phyloP scores from a whole-genome alignment of 1,140 invertebrate genomes.

The Cyphomyrmex costatus region DNA sequence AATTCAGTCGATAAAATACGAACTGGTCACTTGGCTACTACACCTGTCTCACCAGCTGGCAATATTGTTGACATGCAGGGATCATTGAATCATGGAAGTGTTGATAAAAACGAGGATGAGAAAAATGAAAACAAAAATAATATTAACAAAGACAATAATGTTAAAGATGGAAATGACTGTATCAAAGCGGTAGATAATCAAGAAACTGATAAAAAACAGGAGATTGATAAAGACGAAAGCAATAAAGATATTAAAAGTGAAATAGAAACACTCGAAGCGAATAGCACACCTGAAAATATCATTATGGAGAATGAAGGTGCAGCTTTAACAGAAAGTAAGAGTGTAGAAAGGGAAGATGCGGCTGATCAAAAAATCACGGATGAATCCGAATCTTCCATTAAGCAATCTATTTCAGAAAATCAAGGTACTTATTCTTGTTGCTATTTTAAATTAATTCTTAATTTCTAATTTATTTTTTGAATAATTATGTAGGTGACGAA shows the following conservation, averaged over 20 bases:
- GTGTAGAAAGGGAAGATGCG: conserved; percentile 35
- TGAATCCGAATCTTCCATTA: conserved; percentile 45
- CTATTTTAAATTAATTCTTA: conserved; percentile 20
- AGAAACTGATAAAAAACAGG: conserved; percentile 20
- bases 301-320: conserved; percentile 57
- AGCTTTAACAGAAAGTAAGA: conserved; percentile 47
- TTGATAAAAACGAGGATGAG: conserved; percentile 81
- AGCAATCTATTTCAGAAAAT: conserved; percentile 67
- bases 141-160: conserved; percentile 71
- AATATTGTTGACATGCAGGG: conserved; percentile 92
- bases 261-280: neutral
- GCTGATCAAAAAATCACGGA: conserved; percentile 40
- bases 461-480: conserved; percentile 21
- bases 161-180: conserved; percentile 55
- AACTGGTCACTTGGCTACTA: conserved; percentile 85
- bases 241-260: conserved; percentile 5
- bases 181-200: conserved; percentile 47
- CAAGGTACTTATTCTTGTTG: conserved; percentile 70
- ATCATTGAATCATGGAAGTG: conserved; percentile 87
- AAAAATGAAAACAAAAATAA: conserved; percentile 77
- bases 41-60: conserved; percentile 87
- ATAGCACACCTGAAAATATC: conserved; percentile 20
- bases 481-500: conserved; percentile 67
- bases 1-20: conserved; percentile 81
- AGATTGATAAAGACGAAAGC: conserved; percentile 26